Evolutionary conservation across 2,888 invertebrate species (phyloP).

Genomic region (Diarsia brunnea): DNA sequence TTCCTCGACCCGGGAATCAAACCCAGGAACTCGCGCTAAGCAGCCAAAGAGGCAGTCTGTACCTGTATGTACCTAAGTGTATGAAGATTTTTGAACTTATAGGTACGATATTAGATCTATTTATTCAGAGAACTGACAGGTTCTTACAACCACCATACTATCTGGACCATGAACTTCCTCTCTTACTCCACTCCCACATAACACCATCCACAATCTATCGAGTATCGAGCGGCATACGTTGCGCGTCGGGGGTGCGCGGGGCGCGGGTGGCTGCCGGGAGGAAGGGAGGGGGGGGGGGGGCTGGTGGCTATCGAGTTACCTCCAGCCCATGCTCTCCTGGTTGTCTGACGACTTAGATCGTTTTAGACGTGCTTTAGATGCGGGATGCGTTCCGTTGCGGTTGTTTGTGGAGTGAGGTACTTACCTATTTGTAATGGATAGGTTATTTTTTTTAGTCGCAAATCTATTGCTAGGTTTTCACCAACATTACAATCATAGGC

Average conservation of each 20-base stretch:
- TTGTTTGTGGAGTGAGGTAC: background rate
- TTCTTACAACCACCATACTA: background rate
- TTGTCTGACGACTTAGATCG: constrained; percentile 79
- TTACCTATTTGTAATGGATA: background rate
- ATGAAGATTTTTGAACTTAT: background rate
- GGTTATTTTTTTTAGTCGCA: background rate
- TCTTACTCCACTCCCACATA: constrained; percentile 58
- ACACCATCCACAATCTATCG: constrained; percentile 68
- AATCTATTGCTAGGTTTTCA: background rate
- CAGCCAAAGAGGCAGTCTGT: too few relatives aligned
- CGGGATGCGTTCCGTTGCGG: constrained; percentile 34
- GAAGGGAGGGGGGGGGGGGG: constrained; percentile 61
- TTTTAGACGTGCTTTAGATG: constrained; percentile 61
- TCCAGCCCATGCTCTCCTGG: constrained; percentile 77
- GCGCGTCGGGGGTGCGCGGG: constrained; percentile 68
- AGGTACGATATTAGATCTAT: too few relatives aligned
- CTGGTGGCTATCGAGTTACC: constrained; percentile 77
- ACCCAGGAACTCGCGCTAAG: too few relatives aligned
- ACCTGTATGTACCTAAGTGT: background rate
- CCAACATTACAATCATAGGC: too few relatives aligned
- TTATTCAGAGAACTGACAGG: background rate
- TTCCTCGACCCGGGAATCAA: too few relatives aligned
- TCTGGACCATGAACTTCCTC: constrained; percentile 16
- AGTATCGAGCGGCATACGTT: constrained; percentile 83
- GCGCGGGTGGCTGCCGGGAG: constrained; percentile 44